Evolutionary conservation across 2,113 vertebrate genomes (phyloP).

Genomic region (Glareola pratincola): DNA sequence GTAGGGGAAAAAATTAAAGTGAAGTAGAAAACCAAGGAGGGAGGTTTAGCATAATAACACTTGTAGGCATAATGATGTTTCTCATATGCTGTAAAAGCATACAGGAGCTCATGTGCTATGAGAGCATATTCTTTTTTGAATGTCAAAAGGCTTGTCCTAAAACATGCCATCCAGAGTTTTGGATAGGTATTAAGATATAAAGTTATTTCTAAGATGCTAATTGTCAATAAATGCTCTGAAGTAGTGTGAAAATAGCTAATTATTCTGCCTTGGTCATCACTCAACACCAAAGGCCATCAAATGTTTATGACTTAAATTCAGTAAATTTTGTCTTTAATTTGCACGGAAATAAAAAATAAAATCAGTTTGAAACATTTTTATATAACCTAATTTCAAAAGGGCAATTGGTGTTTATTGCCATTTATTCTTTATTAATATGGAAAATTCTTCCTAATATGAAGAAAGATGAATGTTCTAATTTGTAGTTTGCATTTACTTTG

Average conservation of each 20-base stretch:
- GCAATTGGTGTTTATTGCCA: neutral
- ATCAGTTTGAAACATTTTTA: neutral
- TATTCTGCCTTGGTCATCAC: neutral
- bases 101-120: rapidly evolving
- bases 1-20: neutral
- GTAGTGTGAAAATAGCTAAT: neutral
- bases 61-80: neutral
- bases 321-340: neutral
- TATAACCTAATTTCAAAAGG: neutral
- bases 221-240: neutral
- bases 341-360: neutral
- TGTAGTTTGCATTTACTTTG: neutral
- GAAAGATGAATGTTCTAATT: neutral
- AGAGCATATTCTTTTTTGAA: neutral
- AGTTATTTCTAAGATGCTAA: neutral
- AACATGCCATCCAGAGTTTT: neutral
- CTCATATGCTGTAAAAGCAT: rapidly evolving
- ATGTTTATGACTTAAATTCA: neutral
- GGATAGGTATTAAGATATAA: neutral
- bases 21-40: neutral
- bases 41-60: rapidly evolving
- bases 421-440: neutral
- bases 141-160: neutral
- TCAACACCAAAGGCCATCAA: neutral
- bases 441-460: neutral